Evolutionary conservation across 64 coral and sea anemone genomes (phyloP).

Genomic region (Astreopora myriophthalma): DNA sequence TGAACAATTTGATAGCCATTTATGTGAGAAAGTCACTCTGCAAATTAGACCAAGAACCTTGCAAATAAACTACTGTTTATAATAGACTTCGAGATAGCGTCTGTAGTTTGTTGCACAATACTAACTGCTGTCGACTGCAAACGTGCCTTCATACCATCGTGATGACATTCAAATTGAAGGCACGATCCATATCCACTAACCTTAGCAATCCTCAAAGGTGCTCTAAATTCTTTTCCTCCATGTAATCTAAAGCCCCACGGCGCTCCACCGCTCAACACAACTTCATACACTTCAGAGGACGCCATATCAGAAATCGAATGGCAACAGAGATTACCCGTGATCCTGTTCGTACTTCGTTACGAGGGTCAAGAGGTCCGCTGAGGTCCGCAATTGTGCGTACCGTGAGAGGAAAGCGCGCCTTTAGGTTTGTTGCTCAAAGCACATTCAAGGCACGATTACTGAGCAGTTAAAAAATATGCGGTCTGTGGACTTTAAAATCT

Average conservation of each 20-base stretch:
- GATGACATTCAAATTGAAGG: background rate
- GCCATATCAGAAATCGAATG: constrained; percentile 78
- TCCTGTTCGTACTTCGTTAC: background rate
- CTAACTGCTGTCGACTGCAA: background rate
- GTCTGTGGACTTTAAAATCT: too few relatives aligned
- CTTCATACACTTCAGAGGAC: constrained; percentile 88
- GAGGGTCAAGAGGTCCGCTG: background rate
- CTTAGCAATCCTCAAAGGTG: constrained; percentile 98
- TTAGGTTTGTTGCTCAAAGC: too few relatives aligned
- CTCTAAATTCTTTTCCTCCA: constrained; percentile 96
- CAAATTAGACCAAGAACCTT: background rate
- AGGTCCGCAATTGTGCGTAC: too few relatives aligned
- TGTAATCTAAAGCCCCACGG: constrained; percentile 99
- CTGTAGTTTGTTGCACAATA: background rate
- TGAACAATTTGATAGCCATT: background rate
- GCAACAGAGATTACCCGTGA: constrained; percentile 33
- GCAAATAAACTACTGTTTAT: constrained; percentile 2
- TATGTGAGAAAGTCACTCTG: background rate
- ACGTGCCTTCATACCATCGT: background rate
- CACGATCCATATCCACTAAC: constrained; percentile 48
- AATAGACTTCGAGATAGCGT: background rate
- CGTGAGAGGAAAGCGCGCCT: constrained; percentile 6
- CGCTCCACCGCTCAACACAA: constrained; percentile 86
- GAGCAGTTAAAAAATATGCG: too few relatives aligned
- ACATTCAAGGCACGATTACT: too few relatives aligned